Evolutionary conservation across 2,888 invertebrate genomes (phyloP).

Genomic region (Achlya flavicornis): DNA sequence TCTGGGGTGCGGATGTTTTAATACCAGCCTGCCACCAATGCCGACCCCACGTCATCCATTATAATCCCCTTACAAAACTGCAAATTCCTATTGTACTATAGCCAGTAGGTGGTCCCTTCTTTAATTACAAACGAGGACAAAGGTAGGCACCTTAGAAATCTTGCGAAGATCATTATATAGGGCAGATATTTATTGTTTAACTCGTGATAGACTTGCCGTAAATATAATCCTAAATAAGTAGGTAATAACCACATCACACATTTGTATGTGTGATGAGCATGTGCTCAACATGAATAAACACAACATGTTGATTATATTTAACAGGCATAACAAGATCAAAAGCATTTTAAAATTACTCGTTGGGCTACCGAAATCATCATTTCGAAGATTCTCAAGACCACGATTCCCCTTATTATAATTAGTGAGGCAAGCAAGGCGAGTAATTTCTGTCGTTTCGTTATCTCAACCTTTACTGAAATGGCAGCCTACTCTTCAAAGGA

Average conservation of each 20-base stretch:
- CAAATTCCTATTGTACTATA: not conserved
- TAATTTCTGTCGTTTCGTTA: conserved; percentile 35
- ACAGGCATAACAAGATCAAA: not conserved
- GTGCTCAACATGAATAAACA: not conserved
- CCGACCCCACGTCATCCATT: conserved; percentile 29
- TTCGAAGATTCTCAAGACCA: conserved; percentile 9
- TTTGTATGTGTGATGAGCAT: not conserved
- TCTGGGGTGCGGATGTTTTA: conserved; percentile 41
- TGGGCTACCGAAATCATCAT: conserved; percentile 8
- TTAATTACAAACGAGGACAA: no score
- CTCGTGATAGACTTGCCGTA: no score
- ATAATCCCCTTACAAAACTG: conserved; percentile 26
- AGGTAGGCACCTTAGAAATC: no score
- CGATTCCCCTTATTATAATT: conserved; percentile 11
- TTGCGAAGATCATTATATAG: no score
- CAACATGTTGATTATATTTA: not conserved
- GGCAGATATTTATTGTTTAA: no score
- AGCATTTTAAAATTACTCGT: conserved; percentile 9
- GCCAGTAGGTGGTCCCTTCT: no score
- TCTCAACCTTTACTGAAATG: conserved; percentile 29
- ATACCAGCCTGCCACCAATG: conserved; percentile 27
- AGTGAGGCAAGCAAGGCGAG: conserved; percentile 26
- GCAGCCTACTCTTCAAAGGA: conserved; percentile 35
- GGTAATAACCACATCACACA: not conserved
- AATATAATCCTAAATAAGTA: not conserved